A percentile compares a stretch with the other conserved stretches of the same genome.
Evolutionary conservation across 2,888 invertebrate species (phyloP).

Genomic region (Diogma glabrata): DNA sequence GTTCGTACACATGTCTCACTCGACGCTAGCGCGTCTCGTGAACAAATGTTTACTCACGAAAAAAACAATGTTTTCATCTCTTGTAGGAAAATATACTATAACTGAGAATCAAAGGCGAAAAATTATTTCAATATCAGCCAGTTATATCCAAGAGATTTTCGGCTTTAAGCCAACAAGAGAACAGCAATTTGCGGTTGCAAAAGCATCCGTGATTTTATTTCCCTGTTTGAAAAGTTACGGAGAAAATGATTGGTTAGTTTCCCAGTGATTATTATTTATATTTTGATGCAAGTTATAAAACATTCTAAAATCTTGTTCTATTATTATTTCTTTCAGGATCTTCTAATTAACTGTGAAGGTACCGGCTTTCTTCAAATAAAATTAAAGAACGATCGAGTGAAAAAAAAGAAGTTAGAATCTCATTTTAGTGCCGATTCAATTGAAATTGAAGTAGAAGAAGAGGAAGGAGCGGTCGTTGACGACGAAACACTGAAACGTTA

Average conservation of each 20-base stretch:
- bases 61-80: too few species aligned
- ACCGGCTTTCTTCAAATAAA: slow-evolving; percentile 1
- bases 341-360: neutral
- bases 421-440: neutral
- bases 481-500: neutral
- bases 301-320: neutral
- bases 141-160: neutral
- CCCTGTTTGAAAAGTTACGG: neutral
- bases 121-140: slow-evolving; percentile 1
- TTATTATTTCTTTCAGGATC: slow-evolving; percentile 1
- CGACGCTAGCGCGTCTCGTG: too few species aligned
- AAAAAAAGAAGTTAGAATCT: slow-evolving; percentile 3
- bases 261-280: neutral
- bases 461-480: neutral
- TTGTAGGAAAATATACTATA: too few species aligned
- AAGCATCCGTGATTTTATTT: too few species aligned
- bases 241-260: neutral
- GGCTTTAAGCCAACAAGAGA: neutral
- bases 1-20: too few species aligned
- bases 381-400: slow-evolving; percentile 6
- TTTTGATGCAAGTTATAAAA: neutral
- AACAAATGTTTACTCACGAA: too few species aligned
- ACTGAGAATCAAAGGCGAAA: neutral
- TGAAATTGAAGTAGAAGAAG: neutral
- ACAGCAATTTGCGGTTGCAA: neutral